phyloP scores from a whole-genome alignment of 1,140 invertebrate genomes.

The Campodea augens region DNA sequence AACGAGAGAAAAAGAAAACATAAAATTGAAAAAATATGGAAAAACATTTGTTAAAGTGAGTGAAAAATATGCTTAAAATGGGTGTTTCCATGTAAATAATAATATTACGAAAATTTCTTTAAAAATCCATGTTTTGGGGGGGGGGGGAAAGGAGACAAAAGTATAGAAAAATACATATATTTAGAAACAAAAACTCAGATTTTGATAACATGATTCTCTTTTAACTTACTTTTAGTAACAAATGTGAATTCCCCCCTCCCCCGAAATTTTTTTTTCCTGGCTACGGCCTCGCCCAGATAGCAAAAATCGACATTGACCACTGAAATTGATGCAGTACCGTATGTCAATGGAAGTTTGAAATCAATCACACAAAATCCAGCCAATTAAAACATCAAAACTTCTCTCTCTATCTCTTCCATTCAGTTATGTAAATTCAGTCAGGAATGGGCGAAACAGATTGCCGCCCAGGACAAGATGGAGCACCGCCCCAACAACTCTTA shows the following conservation, averaged over 20 bases:
- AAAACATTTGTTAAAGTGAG: too few species aligned
- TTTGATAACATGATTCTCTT: too few species aligned
- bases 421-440: constrained; percentile 31
- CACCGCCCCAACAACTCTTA: constrained; percentile 39
- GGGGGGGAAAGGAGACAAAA: too few species aligned
- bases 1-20: too few species aligned
- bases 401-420: constrained; percentile 13
- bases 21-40: too few species aligned
- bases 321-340: not conserved
- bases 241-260: not conserved
- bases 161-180: too few species aligned
- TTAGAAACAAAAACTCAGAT: too few species aligned
- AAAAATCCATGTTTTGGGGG: too few species aligned
- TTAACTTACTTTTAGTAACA: too few species aligned
- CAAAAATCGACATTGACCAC: not conserved
- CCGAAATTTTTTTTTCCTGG: not conserved
- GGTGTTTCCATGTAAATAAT: too few species aligned
- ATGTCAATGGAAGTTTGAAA: not conserved
- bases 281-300: not conserved
- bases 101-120: too few species aligned
- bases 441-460: constrained; percentile 55
- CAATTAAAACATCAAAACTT: not conserved
- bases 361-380: not conserved
- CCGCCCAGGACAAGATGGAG: constrained; percentile 41
- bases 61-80: too few species aligned